Evolutionary conservation across 1,140 invertebrate genomes (phyloP).

Genomic region (Euura saliciscinereae): DNA sequence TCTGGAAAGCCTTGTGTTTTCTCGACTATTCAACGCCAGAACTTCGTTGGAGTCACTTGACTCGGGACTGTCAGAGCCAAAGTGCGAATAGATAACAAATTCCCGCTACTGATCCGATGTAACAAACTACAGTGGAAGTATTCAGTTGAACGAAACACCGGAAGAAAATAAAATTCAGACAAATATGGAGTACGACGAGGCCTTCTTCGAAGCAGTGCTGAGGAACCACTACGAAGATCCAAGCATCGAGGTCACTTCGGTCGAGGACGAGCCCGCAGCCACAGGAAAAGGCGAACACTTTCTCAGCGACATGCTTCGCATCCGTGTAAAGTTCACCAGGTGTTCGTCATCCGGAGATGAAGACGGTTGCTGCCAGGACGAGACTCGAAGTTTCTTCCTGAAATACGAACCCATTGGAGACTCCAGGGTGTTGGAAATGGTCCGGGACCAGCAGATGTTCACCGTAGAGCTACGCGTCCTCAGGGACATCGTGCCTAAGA

Average conservation of each 20-base stretch:
- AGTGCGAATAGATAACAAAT: too few relatives aligned
- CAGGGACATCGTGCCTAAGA: slow-evolving; percentile 22
- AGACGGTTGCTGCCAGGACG: not conserved
- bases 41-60: too few relatives aligned
- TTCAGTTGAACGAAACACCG: too few relatives aligned
- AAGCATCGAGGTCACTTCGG: slow-evolving; percentile 14
- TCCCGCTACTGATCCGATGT: too few relatives aligned
- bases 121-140: too few relatives aligned
- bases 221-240: slow-evolving; percentile 17
- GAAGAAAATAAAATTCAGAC: too few relatives aligned
- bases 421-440: not conserved
- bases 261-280: not conserved
- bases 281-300: slow-evolving; percentile 24
- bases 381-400: slow-evolving; percentile 18
- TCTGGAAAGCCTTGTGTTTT: too few relatives aligned
- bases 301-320: slow-evolving; percentile 18
- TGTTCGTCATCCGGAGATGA: not conserved
- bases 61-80: too few relatives aligned
- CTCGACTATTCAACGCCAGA: too few relatives aligned
- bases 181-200: slow-evolving; percentile 4
- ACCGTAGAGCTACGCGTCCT: slow-evolving; percentile 22
- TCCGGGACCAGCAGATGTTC: slow-evolving; percentile 24
- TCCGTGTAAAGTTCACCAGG: slow-evolving; percentile 18
- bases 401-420: slow-evolving; percentile 24
- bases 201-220: slow-evolving; percentile 23